Evolutionary conservation across 2,113 vertebrate species (phyloP), one percentile per base, ranked within the genome.

Genomic region (Rhipidura dahli): DNA sequence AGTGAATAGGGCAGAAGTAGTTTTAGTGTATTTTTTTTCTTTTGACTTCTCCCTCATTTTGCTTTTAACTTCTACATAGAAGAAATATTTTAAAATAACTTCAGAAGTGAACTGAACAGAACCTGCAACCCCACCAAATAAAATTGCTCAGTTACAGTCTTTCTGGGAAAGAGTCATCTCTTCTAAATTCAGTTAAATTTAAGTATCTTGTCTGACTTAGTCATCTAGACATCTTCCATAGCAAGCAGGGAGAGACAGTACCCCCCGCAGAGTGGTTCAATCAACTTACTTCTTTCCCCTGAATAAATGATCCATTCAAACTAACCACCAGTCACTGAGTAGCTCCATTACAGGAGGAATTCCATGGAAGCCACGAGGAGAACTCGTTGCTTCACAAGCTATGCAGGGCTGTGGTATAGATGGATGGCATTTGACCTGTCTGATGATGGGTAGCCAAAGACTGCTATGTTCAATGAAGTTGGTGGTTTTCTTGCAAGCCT

Each of bases 381-480:
- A 78, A 6, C 47, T 71, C 0, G 0, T 24, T 0, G 1, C 23
- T 65, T 45, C 66, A 24, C 0, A 6, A 39, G 50, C 37, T 70
- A 20, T 77, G 11, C 50, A 22, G 9, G 33, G 8, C 28, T 65
- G 22, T 57, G 68, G 15, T 50, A 10, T n/a, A 15, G 11, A 20
- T 22, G 37, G 64, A 24, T 70, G 51, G 9, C 2, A 1, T 76
- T 49, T 83, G n/a, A 73, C 6, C 15, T 23, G 12, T 53, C 37
- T 50, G 53, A 13, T 69, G 50, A 20, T 77, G 47, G 26, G 17
- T 57, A 40, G 24, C 65, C 79, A 56, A 31, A 59, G 53, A 37
- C 49, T 45, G 15, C n/a, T 56, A 2, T 7, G 0, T 63, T 50
- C 19, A 31, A 1, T 6, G 0, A 64, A 53, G 33, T 14, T 66